Evolutionary conservation across 2,113 vertebrate genomes (phyloP).

Genomic region (Nicator chloris): DNA sequence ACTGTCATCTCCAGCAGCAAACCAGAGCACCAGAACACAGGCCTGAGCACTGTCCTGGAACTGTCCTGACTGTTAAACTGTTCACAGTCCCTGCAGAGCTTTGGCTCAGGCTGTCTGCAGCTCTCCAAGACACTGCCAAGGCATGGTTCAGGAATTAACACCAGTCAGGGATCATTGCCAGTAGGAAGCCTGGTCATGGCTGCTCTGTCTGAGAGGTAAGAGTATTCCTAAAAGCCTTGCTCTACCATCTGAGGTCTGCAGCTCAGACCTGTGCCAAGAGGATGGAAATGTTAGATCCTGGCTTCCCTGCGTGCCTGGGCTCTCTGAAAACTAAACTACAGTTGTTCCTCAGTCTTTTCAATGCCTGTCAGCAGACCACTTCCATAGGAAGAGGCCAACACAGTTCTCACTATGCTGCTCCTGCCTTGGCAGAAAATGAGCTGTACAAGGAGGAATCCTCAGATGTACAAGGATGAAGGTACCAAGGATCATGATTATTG

Average conservation of each 20-base stretch:
- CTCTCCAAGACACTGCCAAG: not conserved
- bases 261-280: not conserved
- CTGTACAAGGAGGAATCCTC: not conserved
- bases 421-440: not conserved
- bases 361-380: not conserved
- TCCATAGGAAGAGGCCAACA: not conserved
- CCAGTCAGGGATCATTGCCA: not conserved
- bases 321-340: not conserved
- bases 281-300: not conserved
- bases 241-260: not conserved
- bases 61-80: not conserved
- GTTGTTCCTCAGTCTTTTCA: not conserved
- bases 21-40: fast-evolving
- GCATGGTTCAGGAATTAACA: not conserved
- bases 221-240: not conserved
- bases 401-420: not conserved
- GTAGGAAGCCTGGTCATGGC: not conserved
- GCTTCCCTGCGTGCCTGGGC: not conserved
- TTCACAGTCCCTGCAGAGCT: not conserved
- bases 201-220: not conserved
- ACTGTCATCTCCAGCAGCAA: not conserved
- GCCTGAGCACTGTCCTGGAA: not conserved
- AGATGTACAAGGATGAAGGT: not conserved
- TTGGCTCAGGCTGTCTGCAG: not conserved
- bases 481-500: not conserved